phyloP scores from a whole-genome alignment of 1,140 invertebrate species.

The Zaprionus capensis region DNA sequence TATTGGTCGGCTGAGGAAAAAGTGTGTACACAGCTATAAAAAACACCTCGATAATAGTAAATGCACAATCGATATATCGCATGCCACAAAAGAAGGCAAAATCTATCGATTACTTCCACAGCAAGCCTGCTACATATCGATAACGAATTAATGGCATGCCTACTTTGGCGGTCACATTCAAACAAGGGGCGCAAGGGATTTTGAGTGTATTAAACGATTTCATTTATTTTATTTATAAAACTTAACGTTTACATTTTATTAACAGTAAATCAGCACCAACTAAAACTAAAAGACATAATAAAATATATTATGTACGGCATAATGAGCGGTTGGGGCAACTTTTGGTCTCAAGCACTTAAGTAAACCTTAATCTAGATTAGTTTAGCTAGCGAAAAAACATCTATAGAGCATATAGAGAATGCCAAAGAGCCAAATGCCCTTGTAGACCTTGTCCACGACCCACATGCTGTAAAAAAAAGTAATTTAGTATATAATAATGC shows the following conservation, averaged over 20 bases:
- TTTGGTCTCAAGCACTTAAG: constrained; percentile 77
- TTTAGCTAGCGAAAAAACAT: constrained; percentile 69
- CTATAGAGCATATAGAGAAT: constrained; percentile 71
- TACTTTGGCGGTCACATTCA: not conserved
- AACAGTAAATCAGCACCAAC: constrained; percentile 61
- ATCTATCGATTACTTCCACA: constrained; percentile 6
- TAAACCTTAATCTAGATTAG: constrained; percentile 33
- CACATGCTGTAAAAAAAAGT: constrained; percentile 65
- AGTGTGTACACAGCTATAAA: constrained; percentile 37
- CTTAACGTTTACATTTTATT: constrained; percentile 21
- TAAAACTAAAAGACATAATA: constrained; percentile 49
- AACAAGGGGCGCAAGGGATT: not conserved
- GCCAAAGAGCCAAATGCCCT: constrained; percentile 74
- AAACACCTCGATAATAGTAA: constrained; percentile 11
- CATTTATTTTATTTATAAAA: constrained; percentile 52
- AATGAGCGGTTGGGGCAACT: constrained; percentile 49
- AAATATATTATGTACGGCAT: constrained; percentile 49
- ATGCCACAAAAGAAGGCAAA: not conserved
- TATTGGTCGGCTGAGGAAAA: constrained; percentile 34
- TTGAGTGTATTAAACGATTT: constrained; percentile 32
- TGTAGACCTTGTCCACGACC: constrained; percentile 77
- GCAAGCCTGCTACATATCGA: constrained; percentile 1
- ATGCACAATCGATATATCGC: constrained; percentile 26
- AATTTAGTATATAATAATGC: not conserved
- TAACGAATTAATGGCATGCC: not conserved